A percentile compares a stretch with the other conserved stretches of the same genome.
phyloP scores from a whole-genome alignment of 30 jellyfish, hydroid and myxozoan genomes.

The Catostylus mosaicus region DNA sequence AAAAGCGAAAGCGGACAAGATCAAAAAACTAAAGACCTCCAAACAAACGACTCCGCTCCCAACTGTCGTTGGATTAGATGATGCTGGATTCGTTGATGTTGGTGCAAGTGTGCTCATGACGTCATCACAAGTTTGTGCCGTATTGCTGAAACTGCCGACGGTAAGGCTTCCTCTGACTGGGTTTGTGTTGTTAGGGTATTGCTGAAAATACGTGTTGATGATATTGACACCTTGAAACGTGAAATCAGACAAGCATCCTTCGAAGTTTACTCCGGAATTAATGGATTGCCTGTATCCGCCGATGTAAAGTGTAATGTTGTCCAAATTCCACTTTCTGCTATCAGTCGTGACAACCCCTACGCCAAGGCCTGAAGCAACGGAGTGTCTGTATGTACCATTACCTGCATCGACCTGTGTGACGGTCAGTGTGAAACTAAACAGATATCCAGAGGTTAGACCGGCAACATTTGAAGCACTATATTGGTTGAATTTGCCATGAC shows the following conservation, averaged over 20 bases:
- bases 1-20: no score
- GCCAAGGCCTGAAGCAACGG: no score
- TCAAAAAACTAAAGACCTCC: no score
- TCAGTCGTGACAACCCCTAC: no score
- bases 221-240: background rate
- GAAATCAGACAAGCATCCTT: background rate
- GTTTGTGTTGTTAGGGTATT: slow-evolving; percentile 1
- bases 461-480: background rate
- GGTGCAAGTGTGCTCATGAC: no score
- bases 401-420: background rate
- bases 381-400: no score
- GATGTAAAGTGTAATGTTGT: background rate
- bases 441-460: background rate
- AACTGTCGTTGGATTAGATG: background rate
- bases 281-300: background rate
- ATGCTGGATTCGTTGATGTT: slow-evolving; percentile 1
- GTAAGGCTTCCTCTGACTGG: background rate
- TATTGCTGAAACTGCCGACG: background rate
- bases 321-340: background rate
- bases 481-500: background rate
- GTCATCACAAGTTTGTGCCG: background rate
- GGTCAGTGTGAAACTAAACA: background rate
- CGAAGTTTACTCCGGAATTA: background rate
- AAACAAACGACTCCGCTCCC: no score
- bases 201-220: background rate